Percentiles rank a stretch among this genome's conserved stretches.
These are phyloP conservation scores for Epinotia brunnichana DNA, from an alignment of 2,888 invertebrate species.

Conservation along the genomic window DNA sequence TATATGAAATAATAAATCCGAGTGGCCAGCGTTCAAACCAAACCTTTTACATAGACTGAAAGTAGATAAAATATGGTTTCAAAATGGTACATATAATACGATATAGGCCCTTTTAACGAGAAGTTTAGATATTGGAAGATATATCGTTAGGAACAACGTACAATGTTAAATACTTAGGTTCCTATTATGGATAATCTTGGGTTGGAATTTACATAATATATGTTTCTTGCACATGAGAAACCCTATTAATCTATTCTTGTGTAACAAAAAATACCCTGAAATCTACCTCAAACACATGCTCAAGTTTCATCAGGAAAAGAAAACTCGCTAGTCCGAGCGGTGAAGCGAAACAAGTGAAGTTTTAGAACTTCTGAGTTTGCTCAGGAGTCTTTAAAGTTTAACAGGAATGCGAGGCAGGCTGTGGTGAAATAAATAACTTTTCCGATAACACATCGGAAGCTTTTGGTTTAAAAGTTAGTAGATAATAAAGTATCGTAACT, in stretches of 20 bases:
- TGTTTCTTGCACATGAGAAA: not conserved
- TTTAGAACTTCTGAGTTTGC: slow-evolving; percentile 37
- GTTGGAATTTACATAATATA: not conserved
- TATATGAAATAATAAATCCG: no score
- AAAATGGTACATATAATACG: no score
- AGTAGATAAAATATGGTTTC: no score
- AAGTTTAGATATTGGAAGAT: no score
- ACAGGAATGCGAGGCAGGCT: slow-evolving; percentile 32
- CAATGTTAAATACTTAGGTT: no score
- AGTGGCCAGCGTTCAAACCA: no score
- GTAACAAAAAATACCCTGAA: slow-evolving; percentile 13
- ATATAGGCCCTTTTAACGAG: no score
- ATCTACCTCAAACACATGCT: slow-evolving; percentile 33
- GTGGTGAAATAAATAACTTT: slow-evolving; percentile 39
- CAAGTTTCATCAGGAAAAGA: slow-evolving; percentile 34
- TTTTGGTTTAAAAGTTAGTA: slow-evolving; percentile 21
- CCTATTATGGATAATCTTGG: not conserved
- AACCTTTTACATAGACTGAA: no score
- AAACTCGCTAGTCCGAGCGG: slow-evolving; percentile 34
- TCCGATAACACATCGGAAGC: slow-evolving; percentile 31
- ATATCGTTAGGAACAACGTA: no score
- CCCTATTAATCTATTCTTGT: not conserved
- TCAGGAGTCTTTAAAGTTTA: slow-evolving; percentile 43
- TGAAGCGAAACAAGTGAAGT: slow-evolving; percentile 44
- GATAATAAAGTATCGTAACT: not conserved